Evolutionary conservation across 1,140 invertebrate genomes (phyloP).

Genomic region (Andricus grossulariae): DNA sequence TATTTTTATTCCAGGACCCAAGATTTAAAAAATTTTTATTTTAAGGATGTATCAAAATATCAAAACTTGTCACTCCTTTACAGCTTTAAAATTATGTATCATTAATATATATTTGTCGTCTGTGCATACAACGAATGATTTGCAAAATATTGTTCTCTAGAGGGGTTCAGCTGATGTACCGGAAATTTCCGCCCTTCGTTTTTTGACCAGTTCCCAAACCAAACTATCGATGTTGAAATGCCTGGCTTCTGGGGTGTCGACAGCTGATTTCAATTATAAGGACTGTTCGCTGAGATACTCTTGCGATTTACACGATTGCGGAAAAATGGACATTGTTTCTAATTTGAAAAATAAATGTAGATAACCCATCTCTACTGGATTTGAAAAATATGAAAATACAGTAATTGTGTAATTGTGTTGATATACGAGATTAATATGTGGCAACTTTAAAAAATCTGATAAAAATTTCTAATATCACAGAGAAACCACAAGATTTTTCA

Average conservation of each 20-base stretch:
- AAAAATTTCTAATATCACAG: too few species aligned
- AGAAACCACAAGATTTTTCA: too few species aligned
- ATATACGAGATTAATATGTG: too few species aligned
- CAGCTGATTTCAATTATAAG: slow-evolving; percentile 24
- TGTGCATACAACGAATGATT: too few species aligned
- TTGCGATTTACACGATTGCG: background rate
- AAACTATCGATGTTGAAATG: background rate
- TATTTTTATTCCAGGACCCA: too few species aligned
- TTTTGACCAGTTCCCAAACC: background rate
- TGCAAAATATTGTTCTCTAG: too few species aligned
- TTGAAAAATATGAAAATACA: background rate
- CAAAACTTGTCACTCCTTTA: background rate
- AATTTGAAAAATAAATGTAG: background rate
- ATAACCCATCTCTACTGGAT: background rate
- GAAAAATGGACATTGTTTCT: background rate
- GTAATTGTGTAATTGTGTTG: too few species aligned
- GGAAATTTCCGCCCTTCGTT: background rate
- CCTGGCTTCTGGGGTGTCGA: background rate
- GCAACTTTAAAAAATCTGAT: too few species aligned
- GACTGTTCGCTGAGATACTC: background rate
- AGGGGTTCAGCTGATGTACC: background rate
- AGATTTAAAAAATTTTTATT: too few species aligned
- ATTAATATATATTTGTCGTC: too few species aligned
- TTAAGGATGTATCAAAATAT: too few species aligned
- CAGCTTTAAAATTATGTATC: too few species aligned